A percentile compares a stretch with the other conserved stretches of the same genome.
These are phyloP conservation scores for Zaprionus taronus DNA, from an alignment of 1,140 invertebrate genomes.

Conservation along the genomic window DNA sequence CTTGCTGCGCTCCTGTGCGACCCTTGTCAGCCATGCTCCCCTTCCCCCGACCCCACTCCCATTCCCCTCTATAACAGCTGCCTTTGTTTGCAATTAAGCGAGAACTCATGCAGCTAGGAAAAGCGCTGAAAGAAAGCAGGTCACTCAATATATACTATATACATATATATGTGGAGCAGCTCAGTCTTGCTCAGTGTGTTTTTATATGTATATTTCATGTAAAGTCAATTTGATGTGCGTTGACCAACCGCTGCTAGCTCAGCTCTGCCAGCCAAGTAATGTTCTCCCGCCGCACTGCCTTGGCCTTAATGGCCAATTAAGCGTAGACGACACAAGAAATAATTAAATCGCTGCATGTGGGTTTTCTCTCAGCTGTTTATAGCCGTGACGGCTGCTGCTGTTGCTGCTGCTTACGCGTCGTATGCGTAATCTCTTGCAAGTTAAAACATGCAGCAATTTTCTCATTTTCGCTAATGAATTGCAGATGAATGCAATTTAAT, in stretches of 20 bases:
- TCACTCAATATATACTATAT: conserved; percentile 66
- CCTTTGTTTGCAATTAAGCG: conserved; percentile 69
- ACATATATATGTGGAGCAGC: conserved; percentile 8
- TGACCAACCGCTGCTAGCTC: conserved; percentile 61
- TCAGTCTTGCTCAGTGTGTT: conserved; percentile 6
- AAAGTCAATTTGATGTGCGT: conserved; percentile 67
- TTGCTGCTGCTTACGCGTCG: conserved; percentile 34
- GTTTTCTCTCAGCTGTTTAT: conserved; percentile 34
- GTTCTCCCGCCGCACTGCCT: background rate
- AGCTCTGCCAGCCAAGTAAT: conserved; percentile 19
- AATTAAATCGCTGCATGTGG: conserved; percentile 79
- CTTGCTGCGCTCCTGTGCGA: conserved; percentile 47
- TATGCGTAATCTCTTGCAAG: conserved; percentile 61
- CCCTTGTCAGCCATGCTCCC: background rate
- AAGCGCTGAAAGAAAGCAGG: conserved; percentile 43
- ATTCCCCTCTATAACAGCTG: conserved; percentile 6
- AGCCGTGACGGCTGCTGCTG: conserved; percentile 10
- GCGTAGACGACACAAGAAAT: conserved; percentile 83
- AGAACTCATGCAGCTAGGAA: conserved; percentile 71
- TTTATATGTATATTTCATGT: conserved; percentile 72
- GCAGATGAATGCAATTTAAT: conserved; percentile 1
- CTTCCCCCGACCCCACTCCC: conserved; percentile 7
- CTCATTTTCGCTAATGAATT: conserved; percentile 23
- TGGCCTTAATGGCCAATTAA: conserved; percentile 82
- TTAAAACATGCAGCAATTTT: conserved; percentile 53